phyloP scores from a whole-genome alignment of 2,888 invertebrate genomes.

The Oscheius myriophilus region DNA sequence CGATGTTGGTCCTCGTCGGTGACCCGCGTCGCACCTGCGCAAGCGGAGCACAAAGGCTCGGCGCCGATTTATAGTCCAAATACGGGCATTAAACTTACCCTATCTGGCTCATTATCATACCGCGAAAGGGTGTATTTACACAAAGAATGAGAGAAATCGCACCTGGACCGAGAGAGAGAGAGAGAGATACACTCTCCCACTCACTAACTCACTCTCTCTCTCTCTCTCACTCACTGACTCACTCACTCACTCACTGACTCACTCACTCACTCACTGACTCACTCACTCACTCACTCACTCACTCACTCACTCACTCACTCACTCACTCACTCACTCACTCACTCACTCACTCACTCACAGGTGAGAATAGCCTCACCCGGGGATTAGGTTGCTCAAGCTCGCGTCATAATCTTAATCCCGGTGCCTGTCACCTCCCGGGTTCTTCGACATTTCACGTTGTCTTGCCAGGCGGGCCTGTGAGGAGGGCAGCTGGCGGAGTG shows the following conservation, averaged over 20 bases:
- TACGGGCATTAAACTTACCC: slow-evolving; percentile 13
- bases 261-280: neutral
- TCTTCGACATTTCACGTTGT: neutral
- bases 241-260: neutral
- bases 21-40: slow-evolving; percentile 28
- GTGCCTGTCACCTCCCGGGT: neutral
- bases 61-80: slow-evolving; percentile 28
- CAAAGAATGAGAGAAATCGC: neutral
- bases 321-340: neutral
- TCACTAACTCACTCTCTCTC: slow-evolving; percentile 2
- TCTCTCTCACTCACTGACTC: neutral
- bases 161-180: neutral
- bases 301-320: neutral
- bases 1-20: neutral
- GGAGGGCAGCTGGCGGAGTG: slow-evolving; percentile 6
- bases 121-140: neutral
- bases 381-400: neutral
- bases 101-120: slow-evolving; percentile 8
- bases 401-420: neutral
- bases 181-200: neutral
- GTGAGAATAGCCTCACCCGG: too few species aligned
- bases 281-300: neutral
- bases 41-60: slow-evolving; percentile 23
- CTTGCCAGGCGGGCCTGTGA: neutral
- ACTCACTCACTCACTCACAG: neutral